Base-by-base conservation (phyloP, 2,888 invertebrate species). In the Shargacucullia verbasci region DNA sequence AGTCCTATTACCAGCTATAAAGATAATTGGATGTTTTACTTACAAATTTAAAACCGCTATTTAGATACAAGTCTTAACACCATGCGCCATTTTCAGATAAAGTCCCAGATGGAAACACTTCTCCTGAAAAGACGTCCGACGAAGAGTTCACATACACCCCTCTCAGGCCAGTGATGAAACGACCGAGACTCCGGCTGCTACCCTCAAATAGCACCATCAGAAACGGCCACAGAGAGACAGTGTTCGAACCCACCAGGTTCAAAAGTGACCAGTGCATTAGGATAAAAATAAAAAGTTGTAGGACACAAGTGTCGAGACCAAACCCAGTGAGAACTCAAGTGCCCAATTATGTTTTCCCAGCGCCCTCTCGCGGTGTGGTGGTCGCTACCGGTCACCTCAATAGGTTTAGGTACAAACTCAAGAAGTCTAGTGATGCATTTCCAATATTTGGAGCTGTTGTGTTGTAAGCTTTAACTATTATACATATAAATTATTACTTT, bases 361-460 rank as follows among this genome's bases (percentile, higher is more conserved):
- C 39, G 2, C 13, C 44, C 1, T 52, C 41, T 10, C 40, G 49
- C 0, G 82, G 81, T 8, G 87, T 87, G 0, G 78, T 89, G 0
- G 80, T 89, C 0, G 93, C 92, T 0, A 87, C 87, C 47, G 93
- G 93, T 27, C 65, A 89, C 1, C 78, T 94, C 39, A 84, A 90
- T 77, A 88, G 93, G 59, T 94, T 94, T 86, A 92, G 82, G 78
- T 94, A 88, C 81, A 92, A 81, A 78, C 59, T 89, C 60, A 88
- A 82, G 41, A 85, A 86, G 61, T 61, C 77, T 50, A 82, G 70
- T 64, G 81, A 85, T 49, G 66, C 81, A 37, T 87, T 89, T 84
- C 92, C 94, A 79, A 85, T 90, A 81, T 90, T 87, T 80, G 91
- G 90, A 79, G 85, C 89, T 69, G 79, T 92, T 73, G 82, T 83